Base-by-base conservation (phyloP, 2,113 vertebrate genomes). In the Gambusia affinis region DNA sequence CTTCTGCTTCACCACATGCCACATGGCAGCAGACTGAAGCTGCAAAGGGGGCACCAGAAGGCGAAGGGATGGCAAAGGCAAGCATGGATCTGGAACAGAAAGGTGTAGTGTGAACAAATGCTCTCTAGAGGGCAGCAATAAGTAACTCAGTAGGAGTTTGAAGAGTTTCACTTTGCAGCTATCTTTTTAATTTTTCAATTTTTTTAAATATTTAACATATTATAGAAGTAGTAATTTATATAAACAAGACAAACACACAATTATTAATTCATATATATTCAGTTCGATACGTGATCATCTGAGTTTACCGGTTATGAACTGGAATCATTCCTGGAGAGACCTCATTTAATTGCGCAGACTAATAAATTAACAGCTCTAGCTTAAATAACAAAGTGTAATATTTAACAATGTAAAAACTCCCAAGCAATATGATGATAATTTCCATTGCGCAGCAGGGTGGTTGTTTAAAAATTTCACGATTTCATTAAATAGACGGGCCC, bases 11-110 rank as follows among this genome's bases (percentile, higher is more conserved):
- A 93, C 79, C 5, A 94, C 90, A 27, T 88, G 91, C 95, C 95
- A 97, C 87, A 93, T 75, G 1, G 95, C 93, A 0, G 95, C 95
- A 1, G 91, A 94, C 1, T 89, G 85, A 0, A 96, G 87, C 67
- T 94, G 93, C 57, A 93, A 12, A 0, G 94, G 93, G 1, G 93
- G 88, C 12, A 94, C 88, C 73, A 92, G 61, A 24, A 91, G 91
- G 28, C 83, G 89, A 30, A 94, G 86, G 12, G 75, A 82, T 3
- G 88, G 68, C 0, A 91, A 68, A 57, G 88, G 82, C 2, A 80
- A 72, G 61, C 44, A 68, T 8, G 67, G 44, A 1, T 86, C 89
- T 91, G 83, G 47, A 85, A 81, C 33, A 74, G 1, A 7, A 44
- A 70, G 1, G 14, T 84, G 79, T 31, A 72, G 68, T 78, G 65